Evolutionary conservation across 2,113 vertebrate species (phyloP), one percentile per base, ranked within the genome.

Genomic region (Numida meleagris): DNA sequence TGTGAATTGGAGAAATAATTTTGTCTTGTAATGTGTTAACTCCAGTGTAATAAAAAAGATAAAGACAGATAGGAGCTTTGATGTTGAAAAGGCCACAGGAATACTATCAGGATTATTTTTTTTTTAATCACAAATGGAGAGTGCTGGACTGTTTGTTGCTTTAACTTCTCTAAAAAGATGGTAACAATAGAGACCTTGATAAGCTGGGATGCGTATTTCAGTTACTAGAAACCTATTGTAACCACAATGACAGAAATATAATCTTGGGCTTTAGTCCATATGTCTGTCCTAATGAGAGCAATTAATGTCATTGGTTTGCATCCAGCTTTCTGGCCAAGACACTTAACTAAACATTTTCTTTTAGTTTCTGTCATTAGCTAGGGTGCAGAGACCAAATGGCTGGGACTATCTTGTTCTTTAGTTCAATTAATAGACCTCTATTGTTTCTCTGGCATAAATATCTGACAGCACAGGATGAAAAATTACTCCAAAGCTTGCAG

Each of bases 351-450:
- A 83, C 80, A 76, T 93, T 93, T 76, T 86, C 58, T 94, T 88
- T 73, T 82, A 72, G 40, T 36, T 73, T 92, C 89, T 76, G 25
- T 48, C 38, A 25, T 95, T 93, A 86, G 78, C 77, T 57, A 88
- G 65, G 40, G 21, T 70, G 24, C 33, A 29, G 5, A 82, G 82
- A 94, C n/a, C n/a, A 83, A 96, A 86, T 79, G 82, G 46, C 90
- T 87, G n/a, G 6, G 65, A 25, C 91, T 95, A n/a, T 88, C 95
- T 96, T 87, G 42, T 79, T 96, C 91, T 91, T 93, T 92, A 87
- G 87, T 94, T 88, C 95, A 92, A 96, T 95, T 97, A 97, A 95
- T 86, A 81, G 82, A 92, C 75, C 63, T 92, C 55, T 93, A 31
- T 85, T 96, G 73, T 94, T 97, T 95, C 88, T 95, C 15, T 29